A percentile compares a stretch with the other conserved stretches of the same genome.
Conservation (phyloP, 2,797 vertebrate genomes). For the Enteromius thamalakanensis region DNA sequence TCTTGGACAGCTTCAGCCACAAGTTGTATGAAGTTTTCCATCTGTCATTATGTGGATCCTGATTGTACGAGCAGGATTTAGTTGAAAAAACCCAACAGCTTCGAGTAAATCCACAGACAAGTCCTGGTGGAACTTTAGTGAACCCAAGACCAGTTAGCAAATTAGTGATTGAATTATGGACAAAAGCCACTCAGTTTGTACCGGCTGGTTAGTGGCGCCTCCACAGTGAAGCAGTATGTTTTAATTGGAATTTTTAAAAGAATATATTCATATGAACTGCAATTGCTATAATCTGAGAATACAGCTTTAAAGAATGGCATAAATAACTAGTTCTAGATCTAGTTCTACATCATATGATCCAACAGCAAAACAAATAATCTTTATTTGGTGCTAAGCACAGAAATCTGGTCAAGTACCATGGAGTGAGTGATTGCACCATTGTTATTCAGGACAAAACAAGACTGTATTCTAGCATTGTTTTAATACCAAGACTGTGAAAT, state of each 20-base stretch:
- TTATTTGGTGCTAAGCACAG: constrained; percentile 8
- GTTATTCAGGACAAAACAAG: constrained; percentile 23
- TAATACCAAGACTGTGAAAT: constrained; percentile 26
- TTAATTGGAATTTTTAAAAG: background rate
- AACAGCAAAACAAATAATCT: constrained; percentile 13
- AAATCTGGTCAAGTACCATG: background rate
- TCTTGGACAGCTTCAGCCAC: background rate
- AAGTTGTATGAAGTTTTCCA: background rate
- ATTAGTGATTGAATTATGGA: background rate
- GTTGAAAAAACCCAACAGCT: background rate
- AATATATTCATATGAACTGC: background rate
- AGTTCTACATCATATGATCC: background rate
- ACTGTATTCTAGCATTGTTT: constrained; percentile 6
- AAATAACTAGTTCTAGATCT: background rate
- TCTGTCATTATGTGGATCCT: constrained; percentile 12
- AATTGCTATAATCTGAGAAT: background rate
- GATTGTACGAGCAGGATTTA: constrained; percentile 7
- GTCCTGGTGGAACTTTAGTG: background rate
- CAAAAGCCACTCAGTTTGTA: background rate
- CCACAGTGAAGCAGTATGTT: background rate
- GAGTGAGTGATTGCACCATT: constrained; percentile 13
- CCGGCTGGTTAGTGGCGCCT: background rate
- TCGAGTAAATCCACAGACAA: constrained; percentile 15
- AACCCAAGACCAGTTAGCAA: background rate
- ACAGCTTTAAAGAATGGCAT: background rate